Base-by-base conservation (phyloP, 2,113 vertebrate genomes). In the Poeciliopsis turrubarensis region DNA sequence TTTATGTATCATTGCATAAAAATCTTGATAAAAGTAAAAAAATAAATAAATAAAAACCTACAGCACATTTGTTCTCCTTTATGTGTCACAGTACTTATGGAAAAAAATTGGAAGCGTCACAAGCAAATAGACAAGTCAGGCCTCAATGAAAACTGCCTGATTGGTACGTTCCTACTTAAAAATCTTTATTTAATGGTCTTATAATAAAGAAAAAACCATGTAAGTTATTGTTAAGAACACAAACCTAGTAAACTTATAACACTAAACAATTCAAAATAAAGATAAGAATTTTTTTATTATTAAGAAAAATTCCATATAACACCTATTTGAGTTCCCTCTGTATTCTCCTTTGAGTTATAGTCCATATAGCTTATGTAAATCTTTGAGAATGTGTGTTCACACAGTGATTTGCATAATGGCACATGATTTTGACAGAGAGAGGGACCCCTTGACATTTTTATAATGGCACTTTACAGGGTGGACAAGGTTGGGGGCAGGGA, bases 401-500 rank as follows among this genome's bases (percentile, higher is more conserved):
- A 89, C 68, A 27, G 39, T 79, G 79, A 92, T 94, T 93, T 92
- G 87, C 92, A 94, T 93, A 94, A 93, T 92, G 83, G 85, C 80
- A 84, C 87, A 89, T 87, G 90, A 90, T 92, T 93, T 91, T 93
- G 91, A 91, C 88, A 83, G 84, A 73, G 81, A 84, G 76, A 90
- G 78, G 83, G 88, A 91, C 83, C 90, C 82, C 85, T 89, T 92
- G 91, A 92, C 91, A 93, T 92, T 93, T 92, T 92, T 90, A 90
- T 92, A 92, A 93, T 91, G 83, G 91, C 86, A 92, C 90, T 91
- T 93, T 92, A 90, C 87, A 92, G 81, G 79, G 85, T 89, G 88
- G 85, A 90, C 85, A 89, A 86, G 90, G 86, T 81, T 85, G 88
- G 89, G 88, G 86, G 80, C 73, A 66, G 82, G 87, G 82, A 73